Evolutionary conservation across 2,888 invertebrate genomes (phyloP).

Genomic region (Listrodromus nycthemerus): DNA sequence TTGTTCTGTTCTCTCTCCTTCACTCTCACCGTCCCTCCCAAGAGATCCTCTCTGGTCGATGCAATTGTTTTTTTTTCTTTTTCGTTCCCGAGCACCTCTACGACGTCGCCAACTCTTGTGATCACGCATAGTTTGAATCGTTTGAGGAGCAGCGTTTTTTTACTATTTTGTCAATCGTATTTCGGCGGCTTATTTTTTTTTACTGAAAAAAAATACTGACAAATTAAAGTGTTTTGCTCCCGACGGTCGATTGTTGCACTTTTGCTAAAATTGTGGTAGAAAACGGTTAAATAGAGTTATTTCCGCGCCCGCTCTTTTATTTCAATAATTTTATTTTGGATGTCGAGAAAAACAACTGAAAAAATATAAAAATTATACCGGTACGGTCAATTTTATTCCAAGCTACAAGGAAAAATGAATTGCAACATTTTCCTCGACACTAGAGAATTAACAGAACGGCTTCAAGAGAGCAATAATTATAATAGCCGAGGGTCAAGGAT

Average conservation of each 20-base stretch:
- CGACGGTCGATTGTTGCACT: too few species aligned
- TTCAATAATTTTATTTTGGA: too few species aligned
- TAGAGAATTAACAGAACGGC: conserved; percentile 4
- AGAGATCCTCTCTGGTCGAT: background rate
- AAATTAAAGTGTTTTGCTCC: too few species aligned
- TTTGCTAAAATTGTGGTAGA: too few species aligned
- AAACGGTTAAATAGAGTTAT: too few species aligned
- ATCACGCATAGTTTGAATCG: background rate
- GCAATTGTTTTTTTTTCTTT: background rate
- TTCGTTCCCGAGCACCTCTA: background rate
- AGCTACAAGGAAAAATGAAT: conserved; percentile 28
- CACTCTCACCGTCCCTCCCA: conserved; percentile 9
- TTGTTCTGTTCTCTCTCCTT: conserved; percentile 59
- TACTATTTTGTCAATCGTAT: too few species aligned
- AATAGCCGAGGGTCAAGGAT: conserved; percentile 21
- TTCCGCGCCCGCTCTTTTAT: too few species aligned
- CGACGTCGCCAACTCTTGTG: background rate
- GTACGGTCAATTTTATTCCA: background rate
- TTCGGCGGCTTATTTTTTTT: too few species aligned
- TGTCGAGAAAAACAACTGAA: background rate
- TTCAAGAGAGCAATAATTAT: conserved; percentile 23
- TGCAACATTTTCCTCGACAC: conserved; percentile 23
- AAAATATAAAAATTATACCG: background rate
- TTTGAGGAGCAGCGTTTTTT: background rate
- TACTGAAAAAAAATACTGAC: too few species aligned